A percentile compares a stretch with the other conserved stretches of the same genome.
Evolutionary conservation across 1,140 invertebrate species (phyloP).

Genomic region (Onthophagus taurus): DNA sequence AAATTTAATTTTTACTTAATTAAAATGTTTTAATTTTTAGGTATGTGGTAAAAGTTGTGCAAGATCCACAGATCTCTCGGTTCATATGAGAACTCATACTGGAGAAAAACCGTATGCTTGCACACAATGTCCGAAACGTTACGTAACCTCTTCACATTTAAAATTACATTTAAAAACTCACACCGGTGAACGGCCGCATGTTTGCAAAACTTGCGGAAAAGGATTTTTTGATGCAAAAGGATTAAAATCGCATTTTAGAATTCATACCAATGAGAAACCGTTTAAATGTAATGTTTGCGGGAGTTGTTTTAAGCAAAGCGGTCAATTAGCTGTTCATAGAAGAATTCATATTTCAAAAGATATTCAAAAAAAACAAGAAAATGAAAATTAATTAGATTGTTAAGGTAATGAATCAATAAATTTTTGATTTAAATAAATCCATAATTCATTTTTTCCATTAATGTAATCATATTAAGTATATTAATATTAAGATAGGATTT

Average conservation of each 20-base stretch:
- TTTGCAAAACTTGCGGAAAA: conserved; percentile 46
- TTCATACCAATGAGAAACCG: conserved; percentile 45
- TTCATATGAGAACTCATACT: conserved; percentile 29
- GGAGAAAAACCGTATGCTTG: conserved; percentile 65
- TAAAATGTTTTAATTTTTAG: conserved; percentile 6
- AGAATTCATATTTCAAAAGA: conserved; percentile 17
- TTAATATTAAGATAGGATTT: too few relatives aligned
- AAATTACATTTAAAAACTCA: conserved; percentile 48
- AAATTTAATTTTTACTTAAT: neutral
- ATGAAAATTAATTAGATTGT: too few relatives aligned
- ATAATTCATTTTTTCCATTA: too few relatives aligned
- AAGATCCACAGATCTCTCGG: conserved; percentile 26
- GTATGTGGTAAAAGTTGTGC: conserved; percentile 24
- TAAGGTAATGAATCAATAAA: too few relatives aligned
- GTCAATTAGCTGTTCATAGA: conserved; percentile 19
- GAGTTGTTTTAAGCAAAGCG: conserved; percentile 20
- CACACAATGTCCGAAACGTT: conserved; percentile 53
- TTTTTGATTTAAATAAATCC: too few relatives aligned
- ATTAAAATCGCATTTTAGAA: conserved; percentile 43
- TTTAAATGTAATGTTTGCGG: conserved; percentile 36
- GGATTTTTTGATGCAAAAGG: conserved; percentile 43
- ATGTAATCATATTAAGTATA: too few relatives aligned
- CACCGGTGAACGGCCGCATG: conserved; percentile 52
- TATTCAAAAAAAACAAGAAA: neutral
- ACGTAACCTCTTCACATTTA: conserved; percentile 19